These are phyloP conservation scores for Microcebus jonahi DNA, from an alignment of 2,113 vertebrate species.

Conservation along the genomic window DNA sequence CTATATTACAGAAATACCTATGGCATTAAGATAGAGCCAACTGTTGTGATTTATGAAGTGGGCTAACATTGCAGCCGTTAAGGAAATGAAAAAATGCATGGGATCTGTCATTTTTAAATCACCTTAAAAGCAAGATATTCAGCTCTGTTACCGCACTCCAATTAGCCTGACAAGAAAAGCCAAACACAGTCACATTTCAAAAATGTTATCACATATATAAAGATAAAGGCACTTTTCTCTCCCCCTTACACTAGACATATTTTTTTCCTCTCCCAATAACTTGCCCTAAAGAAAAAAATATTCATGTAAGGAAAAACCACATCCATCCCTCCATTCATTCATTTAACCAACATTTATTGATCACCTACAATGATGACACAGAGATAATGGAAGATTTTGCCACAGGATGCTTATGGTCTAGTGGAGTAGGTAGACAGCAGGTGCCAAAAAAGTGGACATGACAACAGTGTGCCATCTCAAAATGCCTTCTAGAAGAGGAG, in stretches of 20 bases:
- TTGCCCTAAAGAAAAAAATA: slow-evolving; percentile 62
- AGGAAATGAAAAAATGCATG: slow-evolving; percentile 59
- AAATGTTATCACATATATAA: background rate
- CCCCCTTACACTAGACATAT: background rate
- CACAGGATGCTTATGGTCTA: background rate
- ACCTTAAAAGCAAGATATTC: slow-evolving; percentile 70
- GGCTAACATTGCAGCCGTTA: slow-evolving; percentile 63
- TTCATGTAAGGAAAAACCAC: background rate
- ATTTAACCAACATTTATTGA: background rate
- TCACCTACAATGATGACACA: no score
- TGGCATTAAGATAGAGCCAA: slow-evolving; percentile 69
- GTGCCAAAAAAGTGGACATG: background rate
- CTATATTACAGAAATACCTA: slow-evolving; percentile 69
- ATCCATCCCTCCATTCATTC: background rate
- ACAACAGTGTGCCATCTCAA: background rate
- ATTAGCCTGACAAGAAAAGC: slow-evolving; percentile 77
- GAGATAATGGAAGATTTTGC: background rate
- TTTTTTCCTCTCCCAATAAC: background rate
- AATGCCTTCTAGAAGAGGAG: background rate
- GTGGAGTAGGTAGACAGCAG: background rate
- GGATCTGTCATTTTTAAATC: slow-evolving; percentile 79
- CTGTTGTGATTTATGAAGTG: slow-evolving; percentile 63
- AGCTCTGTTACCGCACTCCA: slow-evolving; percentile 73
- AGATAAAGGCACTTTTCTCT: background rate
- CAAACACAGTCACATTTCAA: background rate